These are phyloP conservation scores for Cataglyphis albicans DNA, from an alignment of 2,888 invertebrate genomes.

Conservation along the genomic window DNA sequence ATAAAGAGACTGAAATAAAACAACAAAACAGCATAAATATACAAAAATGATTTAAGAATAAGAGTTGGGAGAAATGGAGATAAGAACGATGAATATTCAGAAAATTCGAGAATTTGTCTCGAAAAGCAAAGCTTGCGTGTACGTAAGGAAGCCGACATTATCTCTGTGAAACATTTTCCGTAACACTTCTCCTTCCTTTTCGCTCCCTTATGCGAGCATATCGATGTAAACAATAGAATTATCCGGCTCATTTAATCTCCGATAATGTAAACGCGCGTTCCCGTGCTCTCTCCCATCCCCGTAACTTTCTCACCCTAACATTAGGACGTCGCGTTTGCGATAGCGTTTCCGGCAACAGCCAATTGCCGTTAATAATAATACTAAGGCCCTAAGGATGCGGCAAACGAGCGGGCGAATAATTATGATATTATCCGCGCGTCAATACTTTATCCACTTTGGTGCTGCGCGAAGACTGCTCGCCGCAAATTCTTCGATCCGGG, in stretches of 20 bases:
- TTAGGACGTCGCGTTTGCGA: neutral
- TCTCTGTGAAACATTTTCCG: conserved; percentile 4
- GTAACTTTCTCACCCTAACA: conserved; percentile 34
- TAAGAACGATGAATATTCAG: conserved; percentile 1
- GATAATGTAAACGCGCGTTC: conserved; percentile 41
- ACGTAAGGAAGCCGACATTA: neutral
- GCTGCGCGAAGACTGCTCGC: conserved; percentile 29
- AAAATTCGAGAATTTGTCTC: neutral
- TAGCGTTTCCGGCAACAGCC: neutral
- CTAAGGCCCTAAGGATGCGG: conserved; percentile 14
- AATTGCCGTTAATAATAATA: conserved; percentile 40
- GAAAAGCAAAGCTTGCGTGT: neutral
- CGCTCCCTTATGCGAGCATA: conserved; percentile 7
- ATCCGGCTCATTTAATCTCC: conserved; percentile 50
- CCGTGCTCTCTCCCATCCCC: neutral
- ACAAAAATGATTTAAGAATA: neutral
- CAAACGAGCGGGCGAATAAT: conserved; percentile 60
- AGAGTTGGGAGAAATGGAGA: neutral
- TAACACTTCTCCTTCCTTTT: conserved; percentile 16
- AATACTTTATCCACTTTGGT: conserved; percentile 56
- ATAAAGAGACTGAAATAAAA: conserved; percentile 25
- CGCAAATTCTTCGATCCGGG: conserved; percentile 54
- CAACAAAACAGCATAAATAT: conserved; percentile 1
- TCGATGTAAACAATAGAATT: conserved; percentile 49
- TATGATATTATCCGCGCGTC: conserved; percentile 57